A percentile compares a stretch with the other conserved stretches of the same genome.
Evolutionary conservation across 2,797 vertebrate genomes (phyloP).

Genomic region (Lacerta bilineata): DNA sequence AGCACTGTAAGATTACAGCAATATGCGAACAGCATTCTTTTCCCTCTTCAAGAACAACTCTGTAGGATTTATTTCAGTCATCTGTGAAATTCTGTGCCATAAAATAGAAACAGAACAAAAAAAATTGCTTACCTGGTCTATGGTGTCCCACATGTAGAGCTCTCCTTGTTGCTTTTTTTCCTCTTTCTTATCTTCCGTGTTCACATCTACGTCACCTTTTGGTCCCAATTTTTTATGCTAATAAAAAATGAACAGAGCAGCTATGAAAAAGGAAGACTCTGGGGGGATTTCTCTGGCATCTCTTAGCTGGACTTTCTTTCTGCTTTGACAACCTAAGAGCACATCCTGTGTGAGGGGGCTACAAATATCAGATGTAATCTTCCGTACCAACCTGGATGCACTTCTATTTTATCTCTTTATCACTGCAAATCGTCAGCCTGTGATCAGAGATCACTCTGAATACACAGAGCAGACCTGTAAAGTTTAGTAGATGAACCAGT

Average conservation of each 20-base stretch:
- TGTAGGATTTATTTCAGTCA: not conserved
- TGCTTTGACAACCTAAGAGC: constrained; percentile 29
- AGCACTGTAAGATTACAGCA: not conserved
- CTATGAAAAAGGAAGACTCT: not conserved
- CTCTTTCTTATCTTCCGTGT: constrained; percentile 85
- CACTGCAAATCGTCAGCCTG: not conserved
- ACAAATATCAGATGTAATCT: not conserved
- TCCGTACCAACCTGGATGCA: constrained; percentile 7
- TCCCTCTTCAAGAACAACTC: not conserved
- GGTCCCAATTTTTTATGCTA: constrained; percentile 95
- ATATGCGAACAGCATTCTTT: not conserved
- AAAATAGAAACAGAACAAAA: not conserved
- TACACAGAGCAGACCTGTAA: not conserved
- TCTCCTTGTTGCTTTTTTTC: constrained; percentile 91
- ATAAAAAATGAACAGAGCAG: not conserved
- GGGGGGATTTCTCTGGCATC: not conserved
- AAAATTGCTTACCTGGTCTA: constrained; percentile 88
- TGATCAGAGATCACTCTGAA: not conserved
- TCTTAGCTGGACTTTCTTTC: constrained; percentile 16
- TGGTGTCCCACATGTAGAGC: constrained; percentile 95
- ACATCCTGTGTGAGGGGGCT: constrained; percentile 25
- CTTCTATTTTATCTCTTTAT: not conserved
- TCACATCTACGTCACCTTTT: constrained; percentile 80
- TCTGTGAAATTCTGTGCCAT: not conserved
- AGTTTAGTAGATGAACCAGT: not conserved